Evolutionary conservation across 1,140 invertebrate species (phyloP).

Genomic region (Bombus superbus): DNA sequence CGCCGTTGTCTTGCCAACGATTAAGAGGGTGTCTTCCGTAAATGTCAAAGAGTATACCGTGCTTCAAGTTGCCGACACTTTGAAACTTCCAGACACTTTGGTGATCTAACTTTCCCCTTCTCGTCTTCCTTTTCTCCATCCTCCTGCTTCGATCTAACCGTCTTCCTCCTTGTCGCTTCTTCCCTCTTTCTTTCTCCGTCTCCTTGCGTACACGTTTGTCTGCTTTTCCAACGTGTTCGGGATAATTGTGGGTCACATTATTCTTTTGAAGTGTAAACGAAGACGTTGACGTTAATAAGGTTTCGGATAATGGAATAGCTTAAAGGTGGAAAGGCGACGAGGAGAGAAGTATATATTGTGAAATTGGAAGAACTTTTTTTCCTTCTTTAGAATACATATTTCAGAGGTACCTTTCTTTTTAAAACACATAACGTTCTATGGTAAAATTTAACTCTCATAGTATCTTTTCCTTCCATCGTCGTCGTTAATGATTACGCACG

Average conservation of each 20-base stretch:
- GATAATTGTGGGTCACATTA: conserved; percentile 63
- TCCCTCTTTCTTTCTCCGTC: not conserved
- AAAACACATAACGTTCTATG: too few species aligned
- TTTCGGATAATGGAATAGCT: conserved; percentile 16
- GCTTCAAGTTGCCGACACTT: conserved; percentile 38
- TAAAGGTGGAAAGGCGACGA: not conserved
- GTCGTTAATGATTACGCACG: too few species aligned
- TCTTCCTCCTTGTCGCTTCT: too few species aligned
- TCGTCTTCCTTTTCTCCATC: not conserved
- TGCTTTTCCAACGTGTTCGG: not conserved
- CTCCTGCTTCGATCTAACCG: not conserved
- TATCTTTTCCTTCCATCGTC: too few species aligned
- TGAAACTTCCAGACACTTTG: conserved; percentile 34
- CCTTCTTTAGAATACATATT: not conserved
- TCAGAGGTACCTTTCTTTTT: too few species aligned
- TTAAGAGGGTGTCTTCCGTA: conserved; percentile 46
- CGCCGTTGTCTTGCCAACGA: conserved; percentile 43
- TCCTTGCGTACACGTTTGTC: conserved; percentile 5
- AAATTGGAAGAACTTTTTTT: not conserved
- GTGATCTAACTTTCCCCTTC: conserved; percentile 33
- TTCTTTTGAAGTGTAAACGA: conserved; percentile 59
- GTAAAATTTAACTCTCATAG: too few species aligned
- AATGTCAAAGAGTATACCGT: conserved; percentile 32
- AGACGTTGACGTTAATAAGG: conserved; percentile 61
- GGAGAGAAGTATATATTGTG: not conserved